Conservation (phyloP, 1,140 invertebrate species). For the Achroia grisella region DNA sequence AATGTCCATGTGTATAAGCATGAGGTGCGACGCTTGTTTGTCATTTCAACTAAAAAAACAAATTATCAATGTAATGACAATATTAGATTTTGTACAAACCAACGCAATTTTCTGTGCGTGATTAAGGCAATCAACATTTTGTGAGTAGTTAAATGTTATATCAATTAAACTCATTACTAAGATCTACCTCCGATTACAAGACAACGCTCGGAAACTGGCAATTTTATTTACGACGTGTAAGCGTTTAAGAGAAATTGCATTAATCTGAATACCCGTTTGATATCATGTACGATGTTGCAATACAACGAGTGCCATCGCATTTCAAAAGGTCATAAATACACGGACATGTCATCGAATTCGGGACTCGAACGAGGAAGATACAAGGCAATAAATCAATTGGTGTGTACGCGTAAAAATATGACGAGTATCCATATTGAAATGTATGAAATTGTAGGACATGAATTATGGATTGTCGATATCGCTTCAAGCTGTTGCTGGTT, state of each 20-base stretch:
- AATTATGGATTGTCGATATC: constrained; percentile 74
- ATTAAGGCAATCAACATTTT: no score
- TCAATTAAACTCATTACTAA: constrained; percentile 52
- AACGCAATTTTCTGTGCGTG: no score
- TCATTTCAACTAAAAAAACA: no score
- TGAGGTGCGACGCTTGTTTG: no score
- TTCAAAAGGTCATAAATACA: constrained; percentile 24
- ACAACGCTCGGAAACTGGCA: constrained; percentile 48
- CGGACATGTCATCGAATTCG: constrained; percentile 19
- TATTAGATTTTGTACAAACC: no score
- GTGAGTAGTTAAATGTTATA: constrained; percentile 1
- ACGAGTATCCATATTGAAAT: constrained; percentile 29
- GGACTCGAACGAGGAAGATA: constrained; percentile 18
- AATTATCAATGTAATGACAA: no score
- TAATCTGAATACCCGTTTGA: constrained; percentile 71
- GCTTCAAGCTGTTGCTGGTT: constrained; percentile 70
- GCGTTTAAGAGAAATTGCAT: constrained; percentile 73
- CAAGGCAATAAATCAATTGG: constrained; percentile 42
- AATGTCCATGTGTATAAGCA: no score
- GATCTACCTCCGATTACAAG: constrained; percentile 34
- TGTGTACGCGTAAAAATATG: constrained; percentile 22
- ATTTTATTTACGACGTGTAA: constrained; percentile 73
- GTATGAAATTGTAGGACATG: constrained; percentile 72
- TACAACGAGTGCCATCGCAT: constrained; percentile 38
- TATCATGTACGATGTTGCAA: constrained; percentile 69